phyloP scores from a whole-genome alignment of 1,140 invertebrate species.

The Bursaphelenchus mucronatus region DNA sequence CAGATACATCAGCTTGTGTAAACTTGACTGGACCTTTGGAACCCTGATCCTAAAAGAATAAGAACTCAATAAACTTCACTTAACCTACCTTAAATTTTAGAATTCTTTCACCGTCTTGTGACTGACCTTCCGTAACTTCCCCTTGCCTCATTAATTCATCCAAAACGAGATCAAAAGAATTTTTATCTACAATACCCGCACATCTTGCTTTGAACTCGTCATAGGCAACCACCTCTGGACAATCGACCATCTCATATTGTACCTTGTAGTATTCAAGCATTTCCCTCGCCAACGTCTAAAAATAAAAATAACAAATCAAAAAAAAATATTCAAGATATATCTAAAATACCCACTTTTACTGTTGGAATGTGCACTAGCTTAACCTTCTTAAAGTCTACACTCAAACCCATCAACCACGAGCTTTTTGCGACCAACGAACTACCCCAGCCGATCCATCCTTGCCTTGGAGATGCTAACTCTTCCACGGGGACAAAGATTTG shows the following conservation, averaged over 20 bases:
- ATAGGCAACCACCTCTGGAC: slow-evolving; percentile 54
- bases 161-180: slow-evolving; percentile 53
- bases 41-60: slow-evolving; percentile 41
- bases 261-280: slow-evolving; percentile 46
- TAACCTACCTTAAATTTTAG: slow-evolving; percentile 51
- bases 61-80: slow-evolving; percentile 1
- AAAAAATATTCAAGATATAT: slow-evolving; percentile 4
- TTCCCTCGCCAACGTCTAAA: slow-evolving; percentile 37
- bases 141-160: slow-evolving; percentile 45
- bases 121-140: slow-evolving; percentile 48
- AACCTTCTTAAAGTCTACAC: slow-evolving; percentile 10
- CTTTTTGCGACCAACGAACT: slow-evolving; percentile 32
- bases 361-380: slow-evolving; percentile 48
- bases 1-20: slow-evolving; percentile 54
- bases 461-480: slow-evolving; percentile 33
- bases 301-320: slow-evolving; percentile 24
- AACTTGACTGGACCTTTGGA: slow-evolving; percentile 49
- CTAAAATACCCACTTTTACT: slow-evolving; percentile 32
- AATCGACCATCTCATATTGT: slow-evolving; percentile 47
- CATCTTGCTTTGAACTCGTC: slow-evolving; percentile 43
- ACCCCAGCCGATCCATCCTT: slow-evolving; percentile 49
- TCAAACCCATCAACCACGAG: slow-evolving; percentile 23
- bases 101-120: slow-evolving; percentile 48
- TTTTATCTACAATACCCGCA: slow-evolving; percentile 28
- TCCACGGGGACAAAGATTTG: slow-evolving; percentile 26